Evolutionary conservation across 1,140 invertebrate genomes (phyloP), one percentile per base, ranked within the genome.

Genomic region (Heliothis subflexa): DNA sequence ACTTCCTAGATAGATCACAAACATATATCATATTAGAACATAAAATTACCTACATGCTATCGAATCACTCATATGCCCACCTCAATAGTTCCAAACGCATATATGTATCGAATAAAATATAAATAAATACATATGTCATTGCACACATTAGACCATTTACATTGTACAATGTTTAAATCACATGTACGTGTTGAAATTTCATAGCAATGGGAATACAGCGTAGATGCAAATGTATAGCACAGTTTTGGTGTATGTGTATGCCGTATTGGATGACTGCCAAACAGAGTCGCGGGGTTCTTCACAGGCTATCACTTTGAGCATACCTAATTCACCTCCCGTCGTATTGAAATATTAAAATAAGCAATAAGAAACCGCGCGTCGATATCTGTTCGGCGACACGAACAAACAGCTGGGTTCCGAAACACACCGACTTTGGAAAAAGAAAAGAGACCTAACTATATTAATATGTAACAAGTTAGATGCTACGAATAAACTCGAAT

Each of bases 301-400:
- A 77, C 62, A 77, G 52, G 61, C 61, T 77, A 77, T 77, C 50
- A 62, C 62, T 77, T 68, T 66, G 50, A 77, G 49, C 74, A 68
- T 57, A 66, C 52, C 61, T 66, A 77, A 77, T 66, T 68, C 52
- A 66, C 74, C 73, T 49, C 59, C 59, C 64, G 59, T 75, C 59
- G 57, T 40, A 71, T 47, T 73, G 71, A 73, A 73, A 73, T 75
- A 75, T 75, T 75, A 75, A 75, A 75, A 75, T 49, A 64, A 75
- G 14, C 59, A 75, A 75, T 21, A 75, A 62, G 25, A 33, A 28
- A 40, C 47, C 59, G 25, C 47, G 47, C 18, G 12, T 68, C 25
- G 57, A 75, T 52, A 52, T 52, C 9, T 74, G 72, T 50, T 33
- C 10, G 10, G 47, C 49, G 47, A 75, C 57, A 59, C n/a, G 33